Conservation (phyloP, 1,140 invertebrate species). For the Trigoniulus corallinus region DNA sequence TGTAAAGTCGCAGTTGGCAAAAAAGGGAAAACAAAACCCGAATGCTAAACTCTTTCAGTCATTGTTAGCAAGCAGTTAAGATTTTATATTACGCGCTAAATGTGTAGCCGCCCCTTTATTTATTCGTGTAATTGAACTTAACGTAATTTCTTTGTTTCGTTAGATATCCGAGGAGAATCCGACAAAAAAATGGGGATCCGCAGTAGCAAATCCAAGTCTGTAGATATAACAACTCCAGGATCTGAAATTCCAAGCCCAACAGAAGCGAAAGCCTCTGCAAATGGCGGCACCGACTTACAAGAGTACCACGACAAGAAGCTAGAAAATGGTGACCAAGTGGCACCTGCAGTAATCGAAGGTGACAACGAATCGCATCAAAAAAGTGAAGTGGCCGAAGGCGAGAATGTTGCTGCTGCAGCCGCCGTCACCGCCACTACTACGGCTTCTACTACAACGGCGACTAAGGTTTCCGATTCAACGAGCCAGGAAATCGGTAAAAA, state of each 20-base stretch:
- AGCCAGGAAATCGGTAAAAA: not conserved
- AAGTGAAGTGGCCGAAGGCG: not conserved
- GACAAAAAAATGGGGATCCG: not conserved
- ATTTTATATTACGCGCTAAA: too few relatives aligned
- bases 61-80: too few relatives aligned
- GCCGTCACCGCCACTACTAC: not conserved
- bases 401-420: not conserved
- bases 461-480: not conserved
- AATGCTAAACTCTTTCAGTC: too few relatives aligned
- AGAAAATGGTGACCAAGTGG: not conserved
- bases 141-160: too few relatives aligned
- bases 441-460: not conserved
- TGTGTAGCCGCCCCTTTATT: too few relatives aligned
- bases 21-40: too few relatives aligned
- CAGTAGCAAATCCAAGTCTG: not conserved
- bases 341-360: too few relatives aligned
- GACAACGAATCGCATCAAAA: too few relatives aligned
- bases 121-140: too few relatives aligned
- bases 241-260: not conserved
- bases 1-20: too few relatives aligned
- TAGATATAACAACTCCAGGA: not conserved
- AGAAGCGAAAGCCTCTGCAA: not conserved
- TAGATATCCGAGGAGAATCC: too few relatives aligned
- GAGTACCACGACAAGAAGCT: not conserved
- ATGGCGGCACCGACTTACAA: not conserved